Percentiles rank a stretch among this genome's conserved stretches.
Conservation (phyloP, 2,113 vertebrate genomes). For the Carassius carassius region DNA sequence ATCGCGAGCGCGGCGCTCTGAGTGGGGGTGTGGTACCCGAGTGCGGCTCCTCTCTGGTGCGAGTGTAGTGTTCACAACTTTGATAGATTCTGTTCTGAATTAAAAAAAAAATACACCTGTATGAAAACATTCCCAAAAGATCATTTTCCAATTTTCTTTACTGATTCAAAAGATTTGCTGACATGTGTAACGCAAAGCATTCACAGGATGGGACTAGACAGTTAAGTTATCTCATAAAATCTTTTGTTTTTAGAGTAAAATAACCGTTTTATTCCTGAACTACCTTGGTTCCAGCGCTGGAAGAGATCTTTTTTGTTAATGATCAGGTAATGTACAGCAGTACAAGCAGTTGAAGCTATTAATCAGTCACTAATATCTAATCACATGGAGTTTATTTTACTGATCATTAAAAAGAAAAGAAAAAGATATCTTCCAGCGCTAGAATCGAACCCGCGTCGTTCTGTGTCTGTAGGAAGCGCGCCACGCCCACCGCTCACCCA, state of each 20-base stretch:
- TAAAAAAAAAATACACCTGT: no score
- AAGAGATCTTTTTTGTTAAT: no score
- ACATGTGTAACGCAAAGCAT: background rate
- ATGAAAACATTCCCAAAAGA: background rate
- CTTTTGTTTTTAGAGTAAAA: no score
- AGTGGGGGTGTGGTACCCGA: conserved; percentile 1
- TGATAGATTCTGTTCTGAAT: background rate
- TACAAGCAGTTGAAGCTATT: no score
- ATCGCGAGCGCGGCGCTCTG: background rate
- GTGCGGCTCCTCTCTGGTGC: background rate
- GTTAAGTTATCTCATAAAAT: no score
- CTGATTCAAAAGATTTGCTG: background rate
- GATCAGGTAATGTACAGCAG: no score
- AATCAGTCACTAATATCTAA: no score
- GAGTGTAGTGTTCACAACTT: background rate
- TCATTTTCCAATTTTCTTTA: background rate
- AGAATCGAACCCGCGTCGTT: background rate
- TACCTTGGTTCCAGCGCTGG: no score
- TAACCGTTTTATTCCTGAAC: no score
- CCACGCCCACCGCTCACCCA: background rate
- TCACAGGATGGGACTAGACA: background rate
- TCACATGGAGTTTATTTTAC: no score
- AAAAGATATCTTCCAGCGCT: no score
- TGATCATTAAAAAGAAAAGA: no score
- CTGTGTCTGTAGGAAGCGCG: background rate